Evolutionary conservation across 2,113 vertebrate genomes (phyloP), one percentile per base, ranked within the genome.

Genomic region (Amia ocellicauda): DNA sequence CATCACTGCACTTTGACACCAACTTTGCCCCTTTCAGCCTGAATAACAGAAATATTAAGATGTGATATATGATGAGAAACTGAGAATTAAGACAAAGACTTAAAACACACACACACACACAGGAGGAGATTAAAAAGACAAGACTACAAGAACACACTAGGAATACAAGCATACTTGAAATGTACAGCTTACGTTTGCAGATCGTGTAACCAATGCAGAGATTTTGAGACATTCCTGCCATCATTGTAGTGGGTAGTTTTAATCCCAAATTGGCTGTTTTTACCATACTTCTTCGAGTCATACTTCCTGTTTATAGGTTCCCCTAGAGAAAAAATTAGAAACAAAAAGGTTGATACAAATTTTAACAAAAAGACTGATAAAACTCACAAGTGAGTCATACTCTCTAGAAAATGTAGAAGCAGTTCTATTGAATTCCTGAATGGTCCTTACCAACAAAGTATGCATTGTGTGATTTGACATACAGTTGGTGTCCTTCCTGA

Each of bases 231-330:
- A 3, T 45, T 73, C 62, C 72, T 65, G 0, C 95, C 95, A 59
- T 95, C 89, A 24, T 77, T 85, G 62, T 62, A 85, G 72, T 93
- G 91, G 59, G 93, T 91, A 0, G 91, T 93, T 67, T 77, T 64
- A 23, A 79, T 68, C 66, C 94, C 93, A 60, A 89, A 96, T 24
- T 73, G 62, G 45, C 74, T 78, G 66, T 88, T 82, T 69, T 81
- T 87, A 53, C 75, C 68, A 36, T 77, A 87, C 41, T 60, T 80
- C 26, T 71, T 74, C 1, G 74, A 69, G 52, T 91, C 74, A 49
- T 94, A 95, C 22, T 90, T 93, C 66, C 93, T 83, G 36, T 92
- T 85, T 56, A 91, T 69, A 65, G 63, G 52, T 68, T 97, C 92
- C 23, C 93, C 94, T 97, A 67, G 14, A 43, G 50, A 65, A 56